These are phyloP conservation scores for Propithecus deckenii DNA, from an alignment of 2,797 vertebrate species.

Conservation along the genomic window DNA sequence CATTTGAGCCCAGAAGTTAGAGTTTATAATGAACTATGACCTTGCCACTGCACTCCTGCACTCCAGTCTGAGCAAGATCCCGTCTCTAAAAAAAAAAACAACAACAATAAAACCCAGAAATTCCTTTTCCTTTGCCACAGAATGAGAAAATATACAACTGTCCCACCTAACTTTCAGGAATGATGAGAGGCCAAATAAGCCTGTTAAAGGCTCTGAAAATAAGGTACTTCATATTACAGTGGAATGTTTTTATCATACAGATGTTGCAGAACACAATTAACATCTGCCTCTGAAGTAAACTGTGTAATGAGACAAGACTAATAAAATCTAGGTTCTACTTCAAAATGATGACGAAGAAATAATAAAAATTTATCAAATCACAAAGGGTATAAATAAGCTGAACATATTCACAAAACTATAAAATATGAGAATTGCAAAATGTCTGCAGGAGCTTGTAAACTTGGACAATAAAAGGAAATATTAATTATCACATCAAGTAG, in stretches of 20 bases:
- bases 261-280: neutral
- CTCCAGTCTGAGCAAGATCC: no score
- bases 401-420: conserved; percentile 9
- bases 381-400: neutral
- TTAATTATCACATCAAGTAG: neutral
- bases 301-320: neutral
- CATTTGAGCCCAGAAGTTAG: no score
- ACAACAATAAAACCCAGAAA: neutral
- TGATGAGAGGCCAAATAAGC: neutral
- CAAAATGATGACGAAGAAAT: neutral
- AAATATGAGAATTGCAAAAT: neutral
- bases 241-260: neutral
- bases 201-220: neutral
- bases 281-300: neutral
- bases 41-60: no score
- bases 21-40: no score
- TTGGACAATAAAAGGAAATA: conserved; percentile 31
- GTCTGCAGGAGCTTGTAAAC: neutral
- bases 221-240: neutral
- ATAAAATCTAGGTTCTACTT: neutral
- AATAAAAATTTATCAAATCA: conserved; percentile 25
- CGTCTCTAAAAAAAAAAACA: no score
- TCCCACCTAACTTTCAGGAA: neutral
- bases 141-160: neutral
- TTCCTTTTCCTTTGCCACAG: neutral